Evolutionary conservation across 2,888 invertebrate species (phyloP), one percentile per base, ranked within the genome.

Genomic region (Carabus problematicus): DNA sequence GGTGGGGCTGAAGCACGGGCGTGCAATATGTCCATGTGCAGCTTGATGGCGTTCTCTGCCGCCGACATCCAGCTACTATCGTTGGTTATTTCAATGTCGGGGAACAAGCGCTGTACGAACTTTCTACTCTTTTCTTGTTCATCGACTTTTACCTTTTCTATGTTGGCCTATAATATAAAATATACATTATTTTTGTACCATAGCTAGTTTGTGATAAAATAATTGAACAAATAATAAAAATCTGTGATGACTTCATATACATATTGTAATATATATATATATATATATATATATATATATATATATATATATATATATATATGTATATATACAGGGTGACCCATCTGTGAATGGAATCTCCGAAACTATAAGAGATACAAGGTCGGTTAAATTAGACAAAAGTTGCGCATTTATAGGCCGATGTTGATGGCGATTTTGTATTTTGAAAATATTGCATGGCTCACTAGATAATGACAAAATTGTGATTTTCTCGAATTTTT

Each of bases 71-170:
- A 80, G 39, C 76, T 71, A 16, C 77, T 74, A 70, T 76, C 76
- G 58, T 80, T 78, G 7, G 79, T 72, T 18, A 82, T 77, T 71
- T 81, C 77, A 42, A 89, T 84, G 73, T 88, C 87, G 2, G 85
- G 86, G 80, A 90, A 89, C 76, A 90, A 84, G 73, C 88, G 84
- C 74, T 87, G 85, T 70, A 89, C 79, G n/a, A 88, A 85, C 72
- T 86, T 84, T 71, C 82, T 84, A 29, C 83, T 82, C 16, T 77
- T 76, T 45, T 81, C 78, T 73, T 84, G 83, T 73, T 84, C 83
- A 70, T 83, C 82, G 43, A 72, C 59, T 72, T 77, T 79, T 12
- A 82, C 75, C 73, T 81, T 82, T 40, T 77, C 67, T 43, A 72
- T 66, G 54, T 74, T 72, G 72, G 72, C 72, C 79, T 78, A 63